Percentiles rank a stretch among this genome's conserved stretches.
Conservation (phyloP, 2,797 vertebrate genomes). For the Anolis apletophallus region DNA sequence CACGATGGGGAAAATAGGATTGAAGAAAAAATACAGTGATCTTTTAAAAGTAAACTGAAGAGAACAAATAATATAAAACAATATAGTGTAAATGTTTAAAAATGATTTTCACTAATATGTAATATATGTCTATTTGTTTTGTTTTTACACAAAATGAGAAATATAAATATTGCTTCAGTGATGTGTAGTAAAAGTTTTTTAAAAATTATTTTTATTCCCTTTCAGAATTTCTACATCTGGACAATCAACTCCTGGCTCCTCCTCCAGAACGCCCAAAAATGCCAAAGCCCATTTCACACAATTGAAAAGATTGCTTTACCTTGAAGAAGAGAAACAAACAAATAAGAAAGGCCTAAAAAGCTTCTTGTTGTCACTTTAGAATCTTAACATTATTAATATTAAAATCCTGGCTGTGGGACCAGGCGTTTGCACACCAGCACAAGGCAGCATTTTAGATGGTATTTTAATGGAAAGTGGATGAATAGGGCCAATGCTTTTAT, state of each 20-base stretch:
- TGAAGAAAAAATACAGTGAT: not conserved
- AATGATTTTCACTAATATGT: not conserved
- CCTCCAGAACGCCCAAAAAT: slow-evolving; percentile 77
- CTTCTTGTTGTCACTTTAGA: slow-evolving; percentile 91
- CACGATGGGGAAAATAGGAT: too few relatives aligned
- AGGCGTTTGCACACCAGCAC: too few relatives aligned
- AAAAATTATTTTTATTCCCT: slow-evolving; percentile 43
- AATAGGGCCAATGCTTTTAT: too few relatives aligned
- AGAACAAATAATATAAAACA: not conserved
- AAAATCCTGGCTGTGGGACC: too few relatives aligned
- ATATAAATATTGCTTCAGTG: not conserved
- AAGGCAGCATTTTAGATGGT: too few relatives aligned
- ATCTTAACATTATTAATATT: not conserved
- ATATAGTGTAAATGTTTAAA: not conserved
- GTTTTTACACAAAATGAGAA: not conserved
- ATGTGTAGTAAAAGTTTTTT: slow-evolving; percentile 16
- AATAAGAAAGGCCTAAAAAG: slow-evolving; percentile 87
- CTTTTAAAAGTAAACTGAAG: not conserved
- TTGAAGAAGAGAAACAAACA: slow-evolving; percentile 81
- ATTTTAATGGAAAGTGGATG: too few relatives aligned
- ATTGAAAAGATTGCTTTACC: slow-evolving; percentile 88
- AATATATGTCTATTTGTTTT: not conserved
- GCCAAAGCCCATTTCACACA: slow-evolving; percentile 87
- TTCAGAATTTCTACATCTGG: slow-evolving; percentile 74
- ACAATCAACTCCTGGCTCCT: slow-evolving; percentile 73